Evolutionary conservation across 2,888 invertebrate genomes (phyloP).

Genomic region (Cantharis rufa): DNA sequence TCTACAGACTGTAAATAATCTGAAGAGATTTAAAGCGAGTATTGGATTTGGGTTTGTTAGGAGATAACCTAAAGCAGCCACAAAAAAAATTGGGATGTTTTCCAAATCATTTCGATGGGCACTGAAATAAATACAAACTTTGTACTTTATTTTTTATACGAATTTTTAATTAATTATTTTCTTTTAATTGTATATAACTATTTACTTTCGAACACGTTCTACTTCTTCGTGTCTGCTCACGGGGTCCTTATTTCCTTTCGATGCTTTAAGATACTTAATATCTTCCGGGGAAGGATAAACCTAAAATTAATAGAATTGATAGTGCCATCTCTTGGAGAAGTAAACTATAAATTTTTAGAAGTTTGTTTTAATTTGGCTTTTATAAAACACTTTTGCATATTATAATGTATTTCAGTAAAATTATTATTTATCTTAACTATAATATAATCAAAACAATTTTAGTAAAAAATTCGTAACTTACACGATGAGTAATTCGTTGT

Average conservation of each 20-base stretch:
- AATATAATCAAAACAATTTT: no score
- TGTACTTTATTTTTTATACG: background rate
- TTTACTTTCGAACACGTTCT: background rate
- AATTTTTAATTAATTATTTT: background rate
- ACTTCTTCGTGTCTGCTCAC: background rate
- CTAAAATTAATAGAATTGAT: background rate
- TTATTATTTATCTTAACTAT: no score
- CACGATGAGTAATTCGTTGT: conserved; percentile 45
- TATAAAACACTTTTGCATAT: no score
- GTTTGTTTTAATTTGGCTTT: background rate
- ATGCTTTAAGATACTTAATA: background rate
- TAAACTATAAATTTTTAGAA: no score
- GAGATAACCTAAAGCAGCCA: conserved; percentile 64
- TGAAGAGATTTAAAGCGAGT: conserved; percentile 60
- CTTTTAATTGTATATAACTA: no score
- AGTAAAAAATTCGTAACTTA: conserved; percentile 27
- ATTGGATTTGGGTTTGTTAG: conserved; percentile 61
- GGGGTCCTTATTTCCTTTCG: background rate
- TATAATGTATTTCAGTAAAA: no score
- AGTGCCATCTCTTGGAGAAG: no score
- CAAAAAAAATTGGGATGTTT: conserved; percentile 69
- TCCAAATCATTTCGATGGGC: conserved; percentile 75
- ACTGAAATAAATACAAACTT: conserved; percentile 48
- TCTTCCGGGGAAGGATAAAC: background rate
- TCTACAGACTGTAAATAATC: conserved; percentile 60